Evolutionary conservation across 2,797 vertebrate genomes (phyloP), one percentile per base, ranked within the genome.

Genomic region (Leptodactylus fallax): DNA sequence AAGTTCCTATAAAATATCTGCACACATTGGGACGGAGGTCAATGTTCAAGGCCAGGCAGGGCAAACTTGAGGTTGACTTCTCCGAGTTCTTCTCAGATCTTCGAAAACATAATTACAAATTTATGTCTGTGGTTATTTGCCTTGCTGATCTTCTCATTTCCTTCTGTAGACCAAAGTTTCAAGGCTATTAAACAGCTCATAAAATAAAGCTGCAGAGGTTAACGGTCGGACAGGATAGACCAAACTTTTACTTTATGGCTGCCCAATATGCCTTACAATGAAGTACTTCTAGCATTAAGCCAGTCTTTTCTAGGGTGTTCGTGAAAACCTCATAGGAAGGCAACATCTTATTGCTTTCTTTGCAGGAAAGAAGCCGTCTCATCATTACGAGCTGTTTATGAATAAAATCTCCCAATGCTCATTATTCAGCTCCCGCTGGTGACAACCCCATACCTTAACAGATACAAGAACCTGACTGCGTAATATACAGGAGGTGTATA

Each of bases 401-500:
- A 81, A 85, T 88, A 88, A 67, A 85, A 78, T 81, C 47, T 63
- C 69, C 11, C 36, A 5, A 21, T n/a, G 51, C 53, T 85, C 87
- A 82, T 89, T 89, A 82, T 65, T 89, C 83, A 69, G 69, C 47
- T 82, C 78, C 83, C 11, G 87, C 83, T 88, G 87, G 47, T 88
- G 69, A 89, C 87, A 88, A 74, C 76, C 23, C 69, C 53, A 77
- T 81, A 85, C 87, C 67, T 81, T 85, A 55, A 21, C 65, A 56
- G 77, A 85, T 58, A 77, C 67, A 85, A 72, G 23, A 72, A 77
- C 55, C 69, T 67, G 83, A 79, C 67, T 85, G 65, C 7, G 78
- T 77, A 79, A 89, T 85, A 86, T 82, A 86, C 71, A 82, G 79
- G 27, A 86, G 84, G 83, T 86, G 51, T 86, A 89, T 82, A 86